Evolutionary conservation across 2,888 invertebrate species (phyloP), one percentile per base, ranked within the genome.

Genomic region (Blera fallax): DNA sequence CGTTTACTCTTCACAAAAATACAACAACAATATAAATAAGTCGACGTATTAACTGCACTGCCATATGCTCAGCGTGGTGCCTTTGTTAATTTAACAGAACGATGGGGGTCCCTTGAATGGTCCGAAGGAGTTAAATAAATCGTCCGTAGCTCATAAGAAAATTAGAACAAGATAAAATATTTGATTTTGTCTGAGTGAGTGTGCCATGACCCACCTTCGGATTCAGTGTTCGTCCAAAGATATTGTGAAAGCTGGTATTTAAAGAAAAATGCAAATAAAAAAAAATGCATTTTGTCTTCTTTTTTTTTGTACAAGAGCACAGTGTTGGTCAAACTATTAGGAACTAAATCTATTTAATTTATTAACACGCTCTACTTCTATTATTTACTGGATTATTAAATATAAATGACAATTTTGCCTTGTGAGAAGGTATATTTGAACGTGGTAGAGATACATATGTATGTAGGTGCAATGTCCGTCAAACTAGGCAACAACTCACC

Each of bases 121-220:
- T 79, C 62, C 69, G 78, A 84, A 84, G 79, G 79, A 84, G 79
- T 79, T 84, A 84, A 84, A 84, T 84, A 79, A 84, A 84, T 84
- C 74, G 79, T 69, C 79, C 45, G 78, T 64, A 37, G 73, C 79
- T 74, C 84, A 79, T 79, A 84, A 74, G 84, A 84, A 64, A 79
- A 84, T 84, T 84, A 79, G 84, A 84, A 84, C 84, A 79, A 84
- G 79, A 84, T 84, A 79, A 84, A 84, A 79, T 79, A 84, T 79
- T 84, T 79, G 84, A 84, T 84, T 79, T 69, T 60, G 79, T 62
- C 54, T 62, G 32, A 62, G 54, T 56, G 74, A 84, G 69, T 79
- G 73, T 62, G 72, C 60, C 56, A 64, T 78, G 83, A 60, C 78
- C 83, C 65, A 83, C 82, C 77, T 83, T 67, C 27, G 60, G 40